Conservation (phyloP, 2,797 vertebrate genomes). For the Delichon dasypus region DNA sequence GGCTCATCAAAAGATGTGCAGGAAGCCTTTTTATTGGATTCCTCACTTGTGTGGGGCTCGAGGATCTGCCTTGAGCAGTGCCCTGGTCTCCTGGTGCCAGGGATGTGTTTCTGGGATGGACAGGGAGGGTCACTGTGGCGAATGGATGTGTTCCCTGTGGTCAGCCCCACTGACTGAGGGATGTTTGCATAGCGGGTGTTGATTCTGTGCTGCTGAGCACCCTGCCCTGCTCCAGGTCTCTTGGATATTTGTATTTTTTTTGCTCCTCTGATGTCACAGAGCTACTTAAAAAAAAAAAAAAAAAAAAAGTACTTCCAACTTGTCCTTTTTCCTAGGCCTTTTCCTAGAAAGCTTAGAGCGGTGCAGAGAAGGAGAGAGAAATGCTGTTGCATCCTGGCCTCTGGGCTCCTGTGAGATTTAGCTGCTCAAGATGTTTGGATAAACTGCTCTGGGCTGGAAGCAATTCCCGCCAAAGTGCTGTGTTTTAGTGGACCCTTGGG, state of each 20-base stretch:
- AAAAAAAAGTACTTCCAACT: neutral
- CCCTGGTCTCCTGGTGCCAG: neutral
- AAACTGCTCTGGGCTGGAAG: neutral
- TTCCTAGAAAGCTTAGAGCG: neutral
- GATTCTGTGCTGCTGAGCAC: neutral
- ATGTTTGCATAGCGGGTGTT: neutral
- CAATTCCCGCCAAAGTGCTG: neutral
- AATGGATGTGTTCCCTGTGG: neutral
- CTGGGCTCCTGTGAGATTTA: neutral
- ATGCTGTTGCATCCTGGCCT: neutral
- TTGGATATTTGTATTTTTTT: neutral
- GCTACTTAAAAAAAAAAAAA: neutral
- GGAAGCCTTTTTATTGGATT: neutral
- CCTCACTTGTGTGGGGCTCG: neutral
- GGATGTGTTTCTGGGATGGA: neutral
- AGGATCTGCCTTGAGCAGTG: neutral
- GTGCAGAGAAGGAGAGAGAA: neutral
- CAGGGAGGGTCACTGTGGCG: neutral
- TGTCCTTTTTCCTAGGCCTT: neutral
- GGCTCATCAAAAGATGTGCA: neutral
- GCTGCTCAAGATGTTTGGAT: slow-evolving; percentile 4
- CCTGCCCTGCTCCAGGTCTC: neutral
- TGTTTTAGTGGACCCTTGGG: neutral
- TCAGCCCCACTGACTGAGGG: neutral
- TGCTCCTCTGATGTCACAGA: rapidly evolving